These are phyloP conservation scores for Meriones psammophilus DNA, from an alignment of 2,797 vertebrate species.

Conservation along the genomic window DNA sequence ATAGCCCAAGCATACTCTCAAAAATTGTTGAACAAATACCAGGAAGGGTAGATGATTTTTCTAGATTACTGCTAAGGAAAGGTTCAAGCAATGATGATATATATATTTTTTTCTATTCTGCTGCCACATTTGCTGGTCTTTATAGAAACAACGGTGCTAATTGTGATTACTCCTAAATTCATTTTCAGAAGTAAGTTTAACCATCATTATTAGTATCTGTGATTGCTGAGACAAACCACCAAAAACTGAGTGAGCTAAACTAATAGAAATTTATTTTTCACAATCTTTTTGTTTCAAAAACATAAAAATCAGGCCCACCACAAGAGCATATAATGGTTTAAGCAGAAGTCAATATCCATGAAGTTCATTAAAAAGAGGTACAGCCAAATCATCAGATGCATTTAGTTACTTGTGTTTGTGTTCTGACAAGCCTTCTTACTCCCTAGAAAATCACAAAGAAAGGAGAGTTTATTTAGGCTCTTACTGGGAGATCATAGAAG, in stretches of 20 bases:
- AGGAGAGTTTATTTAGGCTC: not conserved
- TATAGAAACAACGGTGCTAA: not conserved
- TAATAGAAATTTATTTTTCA: not conserved
- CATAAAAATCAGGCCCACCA: not conserved
- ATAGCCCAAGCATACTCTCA: not conserved
- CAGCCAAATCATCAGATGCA: not conserved
- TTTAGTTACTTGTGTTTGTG: not conserved
- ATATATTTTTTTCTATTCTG: not conserved
- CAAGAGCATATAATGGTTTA: not conserved
- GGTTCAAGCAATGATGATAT: not conserved
- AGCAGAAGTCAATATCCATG: not conserved
- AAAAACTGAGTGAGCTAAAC: not conserved
- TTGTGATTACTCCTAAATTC: not conserved
- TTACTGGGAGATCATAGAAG: not conserved
- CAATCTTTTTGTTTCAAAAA: not conserved
- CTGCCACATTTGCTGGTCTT: not conserved
- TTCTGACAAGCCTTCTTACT: not conserved
- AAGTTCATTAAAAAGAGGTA: not conserved
- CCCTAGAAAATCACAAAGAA: not conserved
- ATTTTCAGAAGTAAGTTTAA: not conserved
- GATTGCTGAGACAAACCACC: not conserved
- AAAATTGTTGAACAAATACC: not conserved
- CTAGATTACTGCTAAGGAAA: not conserved
- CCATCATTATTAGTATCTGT: not conserved
- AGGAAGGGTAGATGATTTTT: not conserved